phyloP scores from a whole-genome alignment of 2,888 invertebrate species.

The Heliconius cydno region DNA sequence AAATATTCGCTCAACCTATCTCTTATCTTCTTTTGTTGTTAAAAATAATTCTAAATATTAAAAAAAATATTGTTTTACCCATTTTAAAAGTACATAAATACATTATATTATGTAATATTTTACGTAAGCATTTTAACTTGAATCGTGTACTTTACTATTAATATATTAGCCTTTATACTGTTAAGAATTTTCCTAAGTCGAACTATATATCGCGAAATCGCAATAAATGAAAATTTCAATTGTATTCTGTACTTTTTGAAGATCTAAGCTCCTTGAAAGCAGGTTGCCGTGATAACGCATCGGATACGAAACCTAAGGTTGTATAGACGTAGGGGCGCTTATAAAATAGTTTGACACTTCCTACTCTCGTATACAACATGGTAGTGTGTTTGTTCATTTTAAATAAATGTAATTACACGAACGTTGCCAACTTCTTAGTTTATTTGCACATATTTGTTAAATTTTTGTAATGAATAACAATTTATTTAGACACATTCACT shows the following conservation, averaged over 20 bases:
- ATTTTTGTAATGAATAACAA: slow-evolving; percentile 77
- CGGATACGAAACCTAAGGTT: slow-evolving; percentile 58
- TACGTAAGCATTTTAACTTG: slow-evolving; percentile 43
- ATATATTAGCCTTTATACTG: slow-evolving; percentile 45
- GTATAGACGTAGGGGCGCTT: slow-evolving; percentile 59
- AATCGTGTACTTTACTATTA: slow-evolving; percentile 43
- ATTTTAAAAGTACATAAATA: slow-evolving; percentile 37
- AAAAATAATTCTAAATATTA: slow-evolving; percentile 31
- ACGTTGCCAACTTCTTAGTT: slow-evolving; percentile 82
- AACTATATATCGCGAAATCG: slow-evolving; percentile 36
- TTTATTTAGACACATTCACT: slow-evolving; percentile 79
- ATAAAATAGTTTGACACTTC: slow-evolving; percentile 58
- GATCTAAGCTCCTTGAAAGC: slow-evolving; percentile 38
- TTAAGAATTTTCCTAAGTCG: slow-evolving; percentile 46
- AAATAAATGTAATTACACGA: slow-evolving; percentile 76
- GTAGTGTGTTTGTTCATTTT: slow-evolving; percentile 77
- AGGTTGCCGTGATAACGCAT: slow-evolving; percentile 16
- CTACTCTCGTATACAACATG: slow-evolving; percentile 56
- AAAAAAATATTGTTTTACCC: slow-evolving; percentile 42
- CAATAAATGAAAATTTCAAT: slow-evolving; percentile 31
- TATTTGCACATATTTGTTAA: slow-evolving; percentile 82
- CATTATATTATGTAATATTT: slow-evolving; percentile 39
- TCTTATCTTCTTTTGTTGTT: slow-evolving; percentile 43
- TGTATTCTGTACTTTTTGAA: slow-evolving; percentile 28
- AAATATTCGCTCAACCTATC: slow-evolving; percentile 40